A percentile compares a stretch with the other conserved stretches of the same genome.
Evolutionary conservation across 2,888 invertebrate species (phyloP).

Genomic region (Melikaiella ostensackeni): DNA sequence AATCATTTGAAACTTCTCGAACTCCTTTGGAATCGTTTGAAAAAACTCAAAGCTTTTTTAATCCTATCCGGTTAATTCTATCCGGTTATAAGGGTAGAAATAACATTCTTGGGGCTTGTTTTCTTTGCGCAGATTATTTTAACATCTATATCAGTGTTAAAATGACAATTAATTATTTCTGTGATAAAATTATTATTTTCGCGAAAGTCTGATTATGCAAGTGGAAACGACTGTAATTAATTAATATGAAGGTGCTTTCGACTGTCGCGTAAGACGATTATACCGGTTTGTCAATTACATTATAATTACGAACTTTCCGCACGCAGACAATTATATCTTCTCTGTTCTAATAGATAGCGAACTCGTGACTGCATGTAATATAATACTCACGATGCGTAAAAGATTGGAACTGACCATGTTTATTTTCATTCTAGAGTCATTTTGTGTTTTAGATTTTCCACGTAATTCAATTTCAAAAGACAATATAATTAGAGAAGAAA

Average conservation of each 20-base stretch:
- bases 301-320: background rate
- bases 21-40: too few relatives aligned
- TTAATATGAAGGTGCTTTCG: background rate
- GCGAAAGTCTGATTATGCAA: constrained; percentile 14
- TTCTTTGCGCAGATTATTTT: background rate
- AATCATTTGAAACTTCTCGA: too few relatives aligned
- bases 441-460: background rate
- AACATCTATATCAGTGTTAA: background rate
- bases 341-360: background rate
- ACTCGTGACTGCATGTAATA: background rate
- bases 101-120: background rate
- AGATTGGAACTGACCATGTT: background rate
- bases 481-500: background rate
- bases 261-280: constrained; percentile 7
- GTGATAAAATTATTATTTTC: background rate
- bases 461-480: background rate
- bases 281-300: background rate
- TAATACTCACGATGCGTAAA: background rate
- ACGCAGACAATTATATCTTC: background rate
- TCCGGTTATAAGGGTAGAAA: background rate
- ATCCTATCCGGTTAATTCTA: too few relatives aligned
- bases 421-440: background rate
- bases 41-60: too few relatives aligned
- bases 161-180: background rate
- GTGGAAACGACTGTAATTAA: background rate